phyloP scores from a whole-genome alignment of 2,888 invertebrate species.

The Pristionchus japonicus region DNA sequence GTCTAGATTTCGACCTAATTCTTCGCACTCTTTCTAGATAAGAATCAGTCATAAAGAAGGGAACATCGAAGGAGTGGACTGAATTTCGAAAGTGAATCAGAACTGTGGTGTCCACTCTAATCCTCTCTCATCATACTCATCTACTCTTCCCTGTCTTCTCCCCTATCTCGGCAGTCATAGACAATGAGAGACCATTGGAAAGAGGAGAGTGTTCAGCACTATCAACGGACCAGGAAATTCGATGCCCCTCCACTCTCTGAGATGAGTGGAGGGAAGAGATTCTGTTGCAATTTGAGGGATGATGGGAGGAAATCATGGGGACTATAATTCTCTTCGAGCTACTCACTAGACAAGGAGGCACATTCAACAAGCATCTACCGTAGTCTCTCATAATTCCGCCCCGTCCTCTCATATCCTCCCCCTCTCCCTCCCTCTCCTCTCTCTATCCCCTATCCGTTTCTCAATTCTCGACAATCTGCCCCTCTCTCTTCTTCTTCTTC shows the following conservation, averaged over 20 bases:
- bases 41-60: background rate
- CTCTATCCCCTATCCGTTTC: background rate
- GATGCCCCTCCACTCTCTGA: background rate
- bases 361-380: background rate
- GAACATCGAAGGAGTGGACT: too few species aligned
- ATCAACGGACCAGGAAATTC: conserved; percentile 19
- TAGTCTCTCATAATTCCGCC: background rate
- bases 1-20: background rate
- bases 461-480: conserved; percentile 26
- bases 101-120: background rate
- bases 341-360: too few species aligned
- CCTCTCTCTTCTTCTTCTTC: background rate
- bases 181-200: background rate
- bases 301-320: background rate
- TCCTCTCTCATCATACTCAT: background rate
- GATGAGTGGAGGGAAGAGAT: conserved; percentile 20
- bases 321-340: too few species aligned
- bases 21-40: background rate
- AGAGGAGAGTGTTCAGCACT: background rate
- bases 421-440: conserved; percentile 10
- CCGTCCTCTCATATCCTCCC: too few species aligned
- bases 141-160: background rate
- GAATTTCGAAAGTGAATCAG: background rate
- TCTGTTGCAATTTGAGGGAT: background rate
- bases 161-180: background rate